These are phyloP conservation scores for Drosophila dunni DNA, from an alignment of 1,140 invertebrate species.

Conservation along the genomic window DNA sequence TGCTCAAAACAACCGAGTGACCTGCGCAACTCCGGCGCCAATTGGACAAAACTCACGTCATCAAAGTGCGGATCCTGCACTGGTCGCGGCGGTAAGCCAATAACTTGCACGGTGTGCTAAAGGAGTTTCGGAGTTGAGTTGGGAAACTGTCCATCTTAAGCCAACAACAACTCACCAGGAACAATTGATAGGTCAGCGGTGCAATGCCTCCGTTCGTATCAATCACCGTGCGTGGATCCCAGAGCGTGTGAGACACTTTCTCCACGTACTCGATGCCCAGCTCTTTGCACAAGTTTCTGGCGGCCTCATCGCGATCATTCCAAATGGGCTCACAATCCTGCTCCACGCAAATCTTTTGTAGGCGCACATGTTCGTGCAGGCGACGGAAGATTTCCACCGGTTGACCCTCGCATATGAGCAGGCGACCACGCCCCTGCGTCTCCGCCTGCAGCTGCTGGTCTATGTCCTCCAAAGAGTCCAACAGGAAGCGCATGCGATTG, in stretches of 20 bases:
- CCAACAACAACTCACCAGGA: conserved; percentile 85
- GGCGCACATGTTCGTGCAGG: conserved; percentile 86
- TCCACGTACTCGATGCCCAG: conserved; percentile 86
- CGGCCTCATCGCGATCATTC: conserved; percentile 87
- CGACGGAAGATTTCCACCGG: conserved; percentile 87
- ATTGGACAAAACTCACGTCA: conserved; percentile 85
- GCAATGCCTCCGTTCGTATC: conserved; percentile 89
- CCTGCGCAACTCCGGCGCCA: conserved; percentile 84
- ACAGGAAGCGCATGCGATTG: conserved; percentile 89
- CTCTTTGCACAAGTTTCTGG: conserved; percentile 86
- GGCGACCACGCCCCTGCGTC: conserved; percentile 85
- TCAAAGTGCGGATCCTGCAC: conserved; percentile 85
- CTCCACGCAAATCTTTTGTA: conserved; percentile 87
- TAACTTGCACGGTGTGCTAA: conserved; percentile 87
- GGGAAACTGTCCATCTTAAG: background rate
- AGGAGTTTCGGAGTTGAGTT: background rate
- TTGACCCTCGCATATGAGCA: conserved; percentile 88
- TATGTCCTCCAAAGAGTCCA: conserved; percentile 89
- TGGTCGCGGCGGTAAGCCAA: conserved; percentile 88
- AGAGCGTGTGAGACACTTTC: conserved; percentile 90
- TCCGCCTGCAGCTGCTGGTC: conserved; percentile 86
- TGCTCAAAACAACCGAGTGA: conserved; percentile 85
- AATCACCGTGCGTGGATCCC: conserved; percentile 88
- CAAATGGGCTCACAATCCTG: conserved; percentile 91
- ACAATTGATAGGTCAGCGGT: conserved; percentile 91